A percentile compares a stretch with the other conserved stretches of the same genome.
phyloP scores from a whole-genome alignment of 2,888 invertebrate genomes.

The Pseudococcus viburni region DNA sequence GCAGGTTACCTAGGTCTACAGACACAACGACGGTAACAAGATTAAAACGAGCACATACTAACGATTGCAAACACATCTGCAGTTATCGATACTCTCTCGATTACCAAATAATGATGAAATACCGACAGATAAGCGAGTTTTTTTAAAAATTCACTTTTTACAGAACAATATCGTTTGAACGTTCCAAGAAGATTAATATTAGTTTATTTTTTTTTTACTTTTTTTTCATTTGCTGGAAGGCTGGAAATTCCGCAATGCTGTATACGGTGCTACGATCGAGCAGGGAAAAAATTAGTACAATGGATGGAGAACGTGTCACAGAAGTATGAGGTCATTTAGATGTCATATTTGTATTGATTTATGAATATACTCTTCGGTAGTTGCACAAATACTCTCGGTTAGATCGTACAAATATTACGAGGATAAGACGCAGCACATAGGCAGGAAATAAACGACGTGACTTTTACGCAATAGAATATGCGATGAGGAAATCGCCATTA shows the following conservation, averaged over 20 bases:
- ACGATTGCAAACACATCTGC: neutral
- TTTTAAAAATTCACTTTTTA: neutral
- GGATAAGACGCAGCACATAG: neutral
- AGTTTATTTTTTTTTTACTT: neutral
- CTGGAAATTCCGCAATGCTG: neutral
- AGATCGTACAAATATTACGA: neutral
- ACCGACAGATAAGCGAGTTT: neutral
- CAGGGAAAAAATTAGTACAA: neutral
- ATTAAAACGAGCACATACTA: neutral
- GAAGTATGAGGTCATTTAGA: neutral
- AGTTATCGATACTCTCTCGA: neutral
- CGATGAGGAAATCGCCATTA: neutral
- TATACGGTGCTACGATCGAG: neutral
- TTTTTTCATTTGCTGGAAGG: neutral
- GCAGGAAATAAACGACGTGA: slow-evolving; percentile 22
- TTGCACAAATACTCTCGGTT: neutral
- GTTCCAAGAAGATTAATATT: neutral
- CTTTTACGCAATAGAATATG: neutral
- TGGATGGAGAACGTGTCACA: neutral
- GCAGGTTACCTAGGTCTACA: neutral
- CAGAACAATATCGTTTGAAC: neutral
- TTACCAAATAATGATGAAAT: neutral
- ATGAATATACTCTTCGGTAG: neutral
- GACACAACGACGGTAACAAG: neutral
- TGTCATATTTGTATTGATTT: slow-evolving; percentile 16